These are phyloP conservation scores for Trachurus trachurus DNA, from an alignment of 2,797 vertebrate species.

Conservation along the genomic window DNA sequence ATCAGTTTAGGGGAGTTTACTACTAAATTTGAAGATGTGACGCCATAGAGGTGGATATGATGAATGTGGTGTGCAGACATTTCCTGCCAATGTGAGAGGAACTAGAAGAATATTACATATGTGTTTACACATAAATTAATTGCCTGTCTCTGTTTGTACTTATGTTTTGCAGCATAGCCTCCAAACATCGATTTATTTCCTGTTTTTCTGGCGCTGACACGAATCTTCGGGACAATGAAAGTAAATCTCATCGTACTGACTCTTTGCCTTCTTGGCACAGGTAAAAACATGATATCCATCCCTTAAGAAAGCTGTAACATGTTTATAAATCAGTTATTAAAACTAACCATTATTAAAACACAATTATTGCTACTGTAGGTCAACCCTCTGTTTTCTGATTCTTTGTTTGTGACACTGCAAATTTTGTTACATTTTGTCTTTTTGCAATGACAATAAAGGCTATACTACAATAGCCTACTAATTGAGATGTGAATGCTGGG, in stretches of 20 bases:
- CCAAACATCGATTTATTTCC: neutral
- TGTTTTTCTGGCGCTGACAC: neutral
- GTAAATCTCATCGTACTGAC: conserved; percentile 5
- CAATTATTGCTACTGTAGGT: too few species aligned
- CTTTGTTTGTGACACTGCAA: too few species aligned
- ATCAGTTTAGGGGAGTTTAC: neutral
- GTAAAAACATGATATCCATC: conserved; percentile 43
- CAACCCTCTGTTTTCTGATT: too few species aligned
- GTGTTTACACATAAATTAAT: neutral
- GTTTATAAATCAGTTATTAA: too few species aligned
- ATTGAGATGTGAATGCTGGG: too few species aligned
- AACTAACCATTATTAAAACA: too few species aligned
- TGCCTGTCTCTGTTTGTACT: conserved; percentile 2
- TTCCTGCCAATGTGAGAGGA: neutral
- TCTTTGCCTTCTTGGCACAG: conserved; percentile 69
- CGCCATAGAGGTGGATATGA: too few species aligned
- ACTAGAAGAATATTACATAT: neutral
- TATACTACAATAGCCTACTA: too few species aligned
- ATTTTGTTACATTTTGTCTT: too few species aligned
- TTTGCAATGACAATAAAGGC: too few species aligned
- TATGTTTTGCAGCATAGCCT: conserved; percentile 23
- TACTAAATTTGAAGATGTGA: neutral
- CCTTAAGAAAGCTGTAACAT: too few species aligned
- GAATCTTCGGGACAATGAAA: conserved; percentile 44
- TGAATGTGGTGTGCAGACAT: neutral